These are phyloP conservation scores for Oryctes rhinoceros DNA, from an alignment of 1,140 invertebrate species.

Conservation along the genomic window DNA sequence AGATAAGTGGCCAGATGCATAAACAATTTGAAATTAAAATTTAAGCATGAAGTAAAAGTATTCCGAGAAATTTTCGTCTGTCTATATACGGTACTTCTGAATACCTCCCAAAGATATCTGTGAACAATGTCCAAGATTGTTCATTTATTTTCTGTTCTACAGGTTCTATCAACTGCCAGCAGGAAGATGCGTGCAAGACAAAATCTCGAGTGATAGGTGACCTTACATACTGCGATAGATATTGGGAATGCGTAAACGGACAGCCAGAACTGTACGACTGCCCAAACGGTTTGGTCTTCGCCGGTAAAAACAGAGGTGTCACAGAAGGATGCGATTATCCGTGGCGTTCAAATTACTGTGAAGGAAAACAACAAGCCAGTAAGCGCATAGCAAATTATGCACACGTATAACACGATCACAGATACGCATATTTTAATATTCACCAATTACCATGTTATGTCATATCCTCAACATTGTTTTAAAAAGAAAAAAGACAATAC, in stretches of 20 bases:
- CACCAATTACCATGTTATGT: background rate
- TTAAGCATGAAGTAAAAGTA: too few species aligned
- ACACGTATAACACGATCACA: background rate
- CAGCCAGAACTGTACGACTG: conserved; percentile 86
- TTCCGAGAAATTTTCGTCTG: too few species aligned
- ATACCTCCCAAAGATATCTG: too few species aligned
- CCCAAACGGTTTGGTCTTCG: conserved; percentile 89
- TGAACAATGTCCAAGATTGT: too few species aligned
- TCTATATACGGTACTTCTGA: too few species aligned
- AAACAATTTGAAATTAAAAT: too few species aligned
- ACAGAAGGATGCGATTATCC: conserved; percentile 90
- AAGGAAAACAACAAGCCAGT: conserved; percentile 77
- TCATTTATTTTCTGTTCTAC: background rate
- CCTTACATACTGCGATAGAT: conserved; percentile 84
- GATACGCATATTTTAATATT: background rate
- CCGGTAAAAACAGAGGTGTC: conserved; percentile 85
- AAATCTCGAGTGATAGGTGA: conserved; percentile 79
- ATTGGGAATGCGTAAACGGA: conserved; percentile 84
- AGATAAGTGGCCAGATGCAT: too few species aligned
- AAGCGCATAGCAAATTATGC: conserved; percentile 56
- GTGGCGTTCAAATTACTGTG: conserved; percentile 87
- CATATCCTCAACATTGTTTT: conserved; percentile 19
- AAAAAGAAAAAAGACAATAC: background rate
- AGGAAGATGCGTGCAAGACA: conserved; percentile 80
- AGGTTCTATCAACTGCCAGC: conserved; percentile 43